Conservation (phyloP, 1,140 invertebrate genomes). For the Galleria mellonella region DNA sequence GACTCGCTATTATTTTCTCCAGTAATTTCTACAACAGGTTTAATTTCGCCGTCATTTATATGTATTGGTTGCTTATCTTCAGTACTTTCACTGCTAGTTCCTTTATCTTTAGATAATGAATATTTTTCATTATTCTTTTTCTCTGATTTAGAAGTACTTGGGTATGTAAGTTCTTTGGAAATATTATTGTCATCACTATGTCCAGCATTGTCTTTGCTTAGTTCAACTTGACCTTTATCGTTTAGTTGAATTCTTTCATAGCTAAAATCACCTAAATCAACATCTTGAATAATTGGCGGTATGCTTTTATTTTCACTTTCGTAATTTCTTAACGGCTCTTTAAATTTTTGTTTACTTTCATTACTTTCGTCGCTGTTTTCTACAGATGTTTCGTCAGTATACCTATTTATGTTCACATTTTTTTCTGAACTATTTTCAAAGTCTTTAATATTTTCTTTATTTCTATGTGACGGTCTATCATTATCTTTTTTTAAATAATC, state of each 20-base stretch:
- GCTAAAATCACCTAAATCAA: slow-evolving; percentile 37
- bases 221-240: slow-evolving; percentile 24
- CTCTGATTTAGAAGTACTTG: neutral
- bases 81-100: neutral
- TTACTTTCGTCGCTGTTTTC: slow-evolving; percentile 10
- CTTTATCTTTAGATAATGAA: slow-evolving; percentile 8
- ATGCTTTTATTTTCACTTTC: slow-evolving; percentile 1
- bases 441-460: neutral
- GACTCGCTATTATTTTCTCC: slow-evolving; percentile 34
- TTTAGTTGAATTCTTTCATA: slow-evolving; percentile 33
- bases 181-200: slow-evolving; percentile 13
- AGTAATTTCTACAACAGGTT: slow-evolving; percentile 55
- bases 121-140: slow-evolving; percentile 9
- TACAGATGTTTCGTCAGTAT: no score
- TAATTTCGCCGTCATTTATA: slow-evolving; percentile 50
- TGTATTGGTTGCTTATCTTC: slow-evolving; percentile 19
- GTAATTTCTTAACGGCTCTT: neutral
- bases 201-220: slow-evolving; percentile 19
- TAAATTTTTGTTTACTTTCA: slow-evolving; percentile 3
- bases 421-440: neutral
- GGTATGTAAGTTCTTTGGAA: slow-evolving; percentile 1
- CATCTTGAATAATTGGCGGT: slow-evolving; percentile 18
- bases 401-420: neutral
- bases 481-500: no score
- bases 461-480: no score